Percentiles rank a stretch among this genome's conserved stretches.
Conservation (phyloP, 23 tunicate genomes). For the Aplidium turbinatum region DNA sequence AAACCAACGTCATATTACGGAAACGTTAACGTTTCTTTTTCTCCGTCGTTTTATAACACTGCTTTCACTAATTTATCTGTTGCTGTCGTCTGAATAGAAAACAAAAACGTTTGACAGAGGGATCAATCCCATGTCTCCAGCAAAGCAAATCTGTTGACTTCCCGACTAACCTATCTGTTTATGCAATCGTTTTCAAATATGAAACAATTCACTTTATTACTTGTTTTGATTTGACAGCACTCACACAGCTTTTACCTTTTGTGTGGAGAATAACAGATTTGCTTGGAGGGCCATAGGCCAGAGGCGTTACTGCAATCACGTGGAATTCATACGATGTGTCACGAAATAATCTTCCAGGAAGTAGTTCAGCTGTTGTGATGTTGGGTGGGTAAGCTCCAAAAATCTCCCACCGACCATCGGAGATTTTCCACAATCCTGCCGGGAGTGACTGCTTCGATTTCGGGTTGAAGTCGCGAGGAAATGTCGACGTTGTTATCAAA, state of each 20-base stretch:
- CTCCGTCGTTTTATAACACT: too few species aligned
- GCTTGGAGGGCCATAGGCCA: constrained; percentile 63
- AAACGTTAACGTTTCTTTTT: too few species aligned
- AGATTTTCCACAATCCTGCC: neutral
- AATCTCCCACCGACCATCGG: constrained; percentile 24
- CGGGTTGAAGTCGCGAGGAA: neutral
- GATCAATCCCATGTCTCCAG: too few species aligned
- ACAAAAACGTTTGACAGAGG: too few species aligned
- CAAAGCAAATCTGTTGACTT: too few species aligned
- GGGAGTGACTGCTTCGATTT: neutral
- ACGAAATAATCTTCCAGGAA: constrained; percentile 29
- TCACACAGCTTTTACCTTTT: constrained; percentile 44
- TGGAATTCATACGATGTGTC: constrained; percentile 65
- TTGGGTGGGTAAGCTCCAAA: constrained; percentile 56
- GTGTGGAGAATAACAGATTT: constrained; percentile 46
- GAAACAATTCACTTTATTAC: too few species aligned
- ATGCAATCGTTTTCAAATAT: too few species aligned
- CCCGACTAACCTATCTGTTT: too few species aligned
- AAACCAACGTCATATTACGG: too few species aligned
- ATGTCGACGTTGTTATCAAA: neutral
- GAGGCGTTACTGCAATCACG: constrained; percentile 51
- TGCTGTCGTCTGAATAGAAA: too few species aligned
- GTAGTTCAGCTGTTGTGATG: constrained; percentile 26
- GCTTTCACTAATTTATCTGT: too few species aligned
- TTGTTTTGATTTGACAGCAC: too few species aligned